phyloP scores from a whole-genome alignment of 1,140 invertebrate genomes.

The Drosophila obscura region DNA sequence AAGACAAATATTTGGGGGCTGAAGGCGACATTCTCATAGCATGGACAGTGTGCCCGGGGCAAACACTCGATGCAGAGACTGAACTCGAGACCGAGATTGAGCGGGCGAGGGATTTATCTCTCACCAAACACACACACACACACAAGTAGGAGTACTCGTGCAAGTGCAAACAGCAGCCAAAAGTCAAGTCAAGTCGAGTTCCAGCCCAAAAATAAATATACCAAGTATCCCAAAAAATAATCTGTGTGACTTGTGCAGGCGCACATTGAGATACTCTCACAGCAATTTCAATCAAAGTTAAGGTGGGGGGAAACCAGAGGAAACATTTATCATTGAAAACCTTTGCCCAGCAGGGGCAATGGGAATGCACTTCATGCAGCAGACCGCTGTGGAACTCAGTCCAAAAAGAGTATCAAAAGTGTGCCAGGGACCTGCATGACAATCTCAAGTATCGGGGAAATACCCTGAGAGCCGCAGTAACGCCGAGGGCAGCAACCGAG shows the following conservation, averaged over 20 bases:
- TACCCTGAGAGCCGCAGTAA: background rate
- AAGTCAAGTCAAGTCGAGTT: slow-evolving; percentile 15
- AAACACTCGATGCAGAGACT: slow-evolving; percentile 60
- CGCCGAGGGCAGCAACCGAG: slow-evolving; percentile 2
- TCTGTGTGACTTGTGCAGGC: background rate
- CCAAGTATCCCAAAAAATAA: background rate
- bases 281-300: background rate
- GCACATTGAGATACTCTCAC: background rate
- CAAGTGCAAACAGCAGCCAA: slow-evolving; percentile 57
- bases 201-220: slow-evolving; percentile 30
- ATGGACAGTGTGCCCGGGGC: slow-evolving; percentile 56
- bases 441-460: background rate
- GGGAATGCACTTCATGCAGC: background rate
- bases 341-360: no score
- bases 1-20: background rate
- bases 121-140: no score
- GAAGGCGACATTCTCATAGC: slow-evolving; percentile 32
- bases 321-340: background rate
- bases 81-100: slow-evolving; percentile 3
- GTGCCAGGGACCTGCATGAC: slow-evolving; percentile 2
- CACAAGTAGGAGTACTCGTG: no score
- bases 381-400: background rate
- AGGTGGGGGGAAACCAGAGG: background rate
- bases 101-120: no score
- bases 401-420: background rate